Evolutionary conservation across 2,797 vertebrate genomes (phyloP), one percentile per base, ranked within the genome.

Genomic region (Peromyscus eremicus): DNA sequence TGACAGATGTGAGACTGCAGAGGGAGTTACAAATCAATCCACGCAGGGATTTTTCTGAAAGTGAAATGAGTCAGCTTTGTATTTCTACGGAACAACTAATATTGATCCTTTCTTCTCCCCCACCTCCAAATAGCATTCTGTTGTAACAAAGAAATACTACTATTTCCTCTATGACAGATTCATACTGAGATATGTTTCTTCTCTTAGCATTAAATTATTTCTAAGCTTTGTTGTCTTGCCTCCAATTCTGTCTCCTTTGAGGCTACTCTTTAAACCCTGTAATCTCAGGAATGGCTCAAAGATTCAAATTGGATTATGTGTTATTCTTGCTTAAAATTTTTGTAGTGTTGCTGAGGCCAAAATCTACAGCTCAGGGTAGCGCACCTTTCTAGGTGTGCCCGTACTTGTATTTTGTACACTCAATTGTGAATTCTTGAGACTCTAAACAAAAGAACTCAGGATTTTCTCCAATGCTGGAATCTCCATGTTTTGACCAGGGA

Each of bases 21-120:
- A 83, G 90, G 25, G 80, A 92, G 86, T 52, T 92, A 91, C 92
- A 87, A 92, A 92, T 97, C 94, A 86, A 68, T 95, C 11, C 13
- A 77, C 86, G 7, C 55, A 82, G 76, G 57, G 71, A 70, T 93
- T 95, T 88, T 92, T 95, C 70, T 94, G 55, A 79, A 96, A 94
- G 82, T 89, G 76, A 92, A 92, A 94, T 75, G 89, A 97, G 77
- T 55, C 70, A 21, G 34, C 25, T 91, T 95, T 76, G 43, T 57
- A 34, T 66, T 92, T 95, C 52, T 92, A 88, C 64, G 46, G 29
- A 83, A 70, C 6, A 40, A 91, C 93, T 91, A 79, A 76, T 80
- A 94, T 71, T 71, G 77, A 96, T 94, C 14, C 6, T 60, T 57
- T 76, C 3, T 57, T 40, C 46, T 49, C 23, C 40, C 37, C 2